phyloP scores from a whole-genome alignment of 2,888 invertebrate genomes.

The Eueremaeus valkanovi region DNA sequence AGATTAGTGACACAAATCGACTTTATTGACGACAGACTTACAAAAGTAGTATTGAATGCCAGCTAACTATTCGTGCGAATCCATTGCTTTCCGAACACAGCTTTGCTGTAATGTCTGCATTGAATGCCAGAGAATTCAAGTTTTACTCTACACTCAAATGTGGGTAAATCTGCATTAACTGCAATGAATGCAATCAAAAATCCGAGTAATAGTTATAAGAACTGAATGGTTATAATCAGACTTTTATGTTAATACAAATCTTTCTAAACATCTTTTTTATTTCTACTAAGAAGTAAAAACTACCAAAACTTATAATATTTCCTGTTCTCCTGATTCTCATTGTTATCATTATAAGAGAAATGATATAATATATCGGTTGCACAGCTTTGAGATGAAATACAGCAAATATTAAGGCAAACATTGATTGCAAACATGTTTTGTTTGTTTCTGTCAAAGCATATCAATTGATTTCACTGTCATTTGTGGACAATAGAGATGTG shows the following conservation, averaged over 20 bases:
- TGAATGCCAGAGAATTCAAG: conserved; percentile 8
- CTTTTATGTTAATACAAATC: no score
- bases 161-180: neutral
- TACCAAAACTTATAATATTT: neutral
- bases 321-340: neutral
- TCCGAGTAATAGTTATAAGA: neutral
- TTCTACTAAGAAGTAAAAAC: neutral
- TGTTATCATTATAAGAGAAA: no score
- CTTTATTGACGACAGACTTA: conserved; percentile 13
- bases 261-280: no score
- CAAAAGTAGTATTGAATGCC: neutral
- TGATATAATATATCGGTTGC: no score
- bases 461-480: no score
- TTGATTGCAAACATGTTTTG: neutral
- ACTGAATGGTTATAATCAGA: no score
- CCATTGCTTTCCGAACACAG: conserved; percentile 2
- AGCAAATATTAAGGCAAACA: no score
- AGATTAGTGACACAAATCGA: conserved; percentile 21
- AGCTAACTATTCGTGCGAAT: conserved; percentile 23
- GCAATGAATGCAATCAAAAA: neutral
- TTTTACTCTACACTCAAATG: neutral
- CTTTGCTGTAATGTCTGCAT: neutral
- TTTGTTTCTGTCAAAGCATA: no score
- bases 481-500: no score
- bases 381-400: no score